A percentile compares a stretch with the other conserved stretches of the same genome.
phyloP scores from a whole-genome alignment of 2,888 invertebrate species.

The Lobophora halterata region DNA sequence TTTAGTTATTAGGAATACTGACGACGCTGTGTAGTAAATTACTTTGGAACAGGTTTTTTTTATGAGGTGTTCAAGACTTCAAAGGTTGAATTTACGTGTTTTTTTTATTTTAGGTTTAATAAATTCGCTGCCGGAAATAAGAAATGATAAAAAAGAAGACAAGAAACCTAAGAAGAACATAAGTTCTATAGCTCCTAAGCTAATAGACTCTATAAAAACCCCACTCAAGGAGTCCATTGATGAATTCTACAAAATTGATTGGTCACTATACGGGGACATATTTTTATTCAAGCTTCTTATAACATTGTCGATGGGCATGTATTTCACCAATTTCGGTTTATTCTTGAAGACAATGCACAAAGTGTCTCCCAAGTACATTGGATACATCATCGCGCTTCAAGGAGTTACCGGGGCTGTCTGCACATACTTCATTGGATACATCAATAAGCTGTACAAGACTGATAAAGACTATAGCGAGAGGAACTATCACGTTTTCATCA shows the following conservation, averaged over 20 bases:
- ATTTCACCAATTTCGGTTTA: slow-evolving; percentile 69
- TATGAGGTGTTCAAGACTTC: too few relatives aligned
- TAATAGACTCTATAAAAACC: slow-evolving; percentile 33
- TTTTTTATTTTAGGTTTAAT: slow-evolving; percentile 41
- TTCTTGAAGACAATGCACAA: slow-evolving; percentile 66
- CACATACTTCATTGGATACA: slow-evolving; percentile 62
- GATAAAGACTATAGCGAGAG: slow-evolving; percentile 59
- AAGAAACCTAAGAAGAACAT: slow-evolving; percentile 13
- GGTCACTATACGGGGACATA: slow-evolving; percentile 73
- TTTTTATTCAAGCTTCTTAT: slow-evolving; percentile 74
- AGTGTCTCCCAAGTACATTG: slow-evolving; percentile 69
- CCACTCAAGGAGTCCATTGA: slow-evolving; percentile 52
- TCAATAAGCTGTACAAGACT: slow-evolving; percentile 62
- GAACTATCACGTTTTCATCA: slow-evolving; percentile 65
- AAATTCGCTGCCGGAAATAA: slow-evolving; percentile 35
- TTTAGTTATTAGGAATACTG: slow-evolving; percentile 2
- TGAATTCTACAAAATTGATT: slow-evolving; percentile 70
- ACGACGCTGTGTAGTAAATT: not conserved
- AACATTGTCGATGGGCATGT: slow-evolving; percentile 68
- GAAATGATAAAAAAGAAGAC: slow-evolving; percentile 29
- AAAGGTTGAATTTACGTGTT: not conserved
- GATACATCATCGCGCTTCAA: slow-evolving; percentile 77
- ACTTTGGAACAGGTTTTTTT: too few relatives aligned
- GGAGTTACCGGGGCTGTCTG: slow-evolving; percentile 65
- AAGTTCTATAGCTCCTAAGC: slow-evolving; percentile 28